Base-by-base conservation (phyloP, 2,888 invertebrate species). In the Drosophila robusta region DNA sequence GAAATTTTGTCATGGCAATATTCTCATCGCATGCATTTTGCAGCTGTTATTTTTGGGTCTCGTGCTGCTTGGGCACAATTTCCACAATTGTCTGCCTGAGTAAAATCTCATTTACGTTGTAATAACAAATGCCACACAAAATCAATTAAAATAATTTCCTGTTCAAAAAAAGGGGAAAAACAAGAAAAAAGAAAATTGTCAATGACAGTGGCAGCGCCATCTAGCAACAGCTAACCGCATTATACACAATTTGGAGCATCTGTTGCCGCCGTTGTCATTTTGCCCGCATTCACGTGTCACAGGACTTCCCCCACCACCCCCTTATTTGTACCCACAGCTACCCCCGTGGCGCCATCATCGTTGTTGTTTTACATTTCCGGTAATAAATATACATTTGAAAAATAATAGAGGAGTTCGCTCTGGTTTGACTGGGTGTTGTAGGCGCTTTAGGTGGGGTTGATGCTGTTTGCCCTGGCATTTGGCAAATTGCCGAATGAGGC, bases 351-450 rank as follows among this genome's bases (percentile, higher is more conserved):
- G 29, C 45, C 60, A 34, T 65, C 52, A 73, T 86, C 50, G 68
- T 65, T 88, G 82, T 86, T 86, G 82, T 86, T 82, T 77, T 79
- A 85, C 87, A 87, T 87, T 87, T 84, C 85, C 84, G 79, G 85
- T 83, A 87, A 84, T 84, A 87, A 83, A 87, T 84, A 84, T 70
- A 75, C 78, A 85, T 84, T 81, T 84, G 85, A 75, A 84, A 84
- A 87, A 79, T 77, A 87, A 70, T 79, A 75, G 70, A 79, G 68
- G 54, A 44, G 14, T 32, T 58, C 12, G 56, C 22, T 12, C 61
- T 18, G 57, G n/a, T 52, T 41, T 36, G 46, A 22, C 46, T 14
- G 22, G 29, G 12, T 49, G 14, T 18, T 39, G 14, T 38, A 6
- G 46, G 24, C 6, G 7, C 26, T 4, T 38, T n/a, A 18, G 22